These are phyloP conservation scores for Chionoecetes opilio DNA, from an alignment of 1,140 invertebrate genomes.

Conservation along the genomic window DNA sequence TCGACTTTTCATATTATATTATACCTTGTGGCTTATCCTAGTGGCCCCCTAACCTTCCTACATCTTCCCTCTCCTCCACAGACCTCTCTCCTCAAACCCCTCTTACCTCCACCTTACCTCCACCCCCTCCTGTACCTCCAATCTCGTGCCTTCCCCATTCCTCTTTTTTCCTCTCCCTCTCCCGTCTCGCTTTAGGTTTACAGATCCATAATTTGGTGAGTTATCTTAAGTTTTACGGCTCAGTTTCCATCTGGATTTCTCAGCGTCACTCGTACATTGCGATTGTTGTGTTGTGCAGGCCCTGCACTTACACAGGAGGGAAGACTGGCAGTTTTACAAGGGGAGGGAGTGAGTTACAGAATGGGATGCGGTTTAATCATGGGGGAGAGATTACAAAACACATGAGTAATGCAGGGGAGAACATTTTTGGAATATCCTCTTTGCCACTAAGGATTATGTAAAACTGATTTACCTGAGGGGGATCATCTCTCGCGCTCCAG, in stretches of 20 bases:
- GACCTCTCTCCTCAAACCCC: conserved; percentile 3
- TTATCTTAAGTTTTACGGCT: neutral
- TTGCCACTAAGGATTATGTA: too few species aligned
- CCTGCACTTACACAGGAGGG: neutral
- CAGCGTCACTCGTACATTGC: neutral
- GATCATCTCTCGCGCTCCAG: too few species aligned
- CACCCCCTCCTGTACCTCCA: neutral
- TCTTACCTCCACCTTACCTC: neutral
- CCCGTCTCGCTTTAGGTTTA: conserved; percentile 6
- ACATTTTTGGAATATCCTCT: too few species aligned
- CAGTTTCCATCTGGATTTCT: neutral
- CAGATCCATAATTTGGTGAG: neutral
- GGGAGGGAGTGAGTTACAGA: neutral
- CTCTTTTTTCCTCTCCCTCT: conserved; percentile 44
- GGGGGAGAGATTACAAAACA: neutral
- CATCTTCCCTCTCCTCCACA: neutral
- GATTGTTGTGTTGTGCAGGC: neutral
- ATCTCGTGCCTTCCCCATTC: neutral
- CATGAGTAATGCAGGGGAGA: too few species aligned
- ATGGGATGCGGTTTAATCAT: neutral
- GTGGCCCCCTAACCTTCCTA: neutral
- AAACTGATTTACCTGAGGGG: too few species aligned
- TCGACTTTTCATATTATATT: too few species aligned
- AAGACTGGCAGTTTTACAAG: neutral
- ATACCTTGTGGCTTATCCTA: too few species aligned